These are phyloP conservation scores for Pyrgilauda ruficollis DNA, from an alignment of 2,113 vertebrate species.

Conservation along the genomic window DNA sequence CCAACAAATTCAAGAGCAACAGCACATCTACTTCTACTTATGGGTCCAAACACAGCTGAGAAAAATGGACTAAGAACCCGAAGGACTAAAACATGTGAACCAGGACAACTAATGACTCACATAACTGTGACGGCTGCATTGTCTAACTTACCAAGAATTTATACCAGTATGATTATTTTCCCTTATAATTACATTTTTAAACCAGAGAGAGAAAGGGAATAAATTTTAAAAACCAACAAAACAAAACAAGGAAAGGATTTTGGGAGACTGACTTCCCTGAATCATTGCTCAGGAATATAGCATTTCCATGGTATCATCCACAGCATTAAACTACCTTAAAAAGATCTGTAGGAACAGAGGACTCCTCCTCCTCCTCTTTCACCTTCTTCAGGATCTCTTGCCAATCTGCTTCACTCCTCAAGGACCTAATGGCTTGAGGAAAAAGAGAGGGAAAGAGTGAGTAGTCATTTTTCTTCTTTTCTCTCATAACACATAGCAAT, in stretches of 20 bases:
- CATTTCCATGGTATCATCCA: not conserved
- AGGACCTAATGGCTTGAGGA: conserved; percentile 79
- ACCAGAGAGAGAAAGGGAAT: not conserved
- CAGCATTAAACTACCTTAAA: conserved; percentile 79
- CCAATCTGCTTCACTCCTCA: conserved; percentile 88
- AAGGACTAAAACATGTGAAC: not conserved
- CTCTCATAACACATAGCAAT: not conserved
- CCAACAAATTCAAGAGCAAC: not conserved
- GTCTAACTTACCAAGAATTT: not conserved
- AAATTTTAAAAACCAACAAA: not conserved
- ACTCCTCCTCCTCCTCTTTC: conserved; percentile 81
- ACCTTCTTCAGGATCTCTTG: conserved; percentile 84
- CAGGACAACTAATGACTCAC: not conserved
- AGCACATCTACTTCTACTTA: not conserved
- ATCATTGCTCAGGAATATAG: not conserved
- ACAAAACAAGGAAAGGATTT: not conserved
- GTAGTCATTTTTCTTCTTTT: not conserved
- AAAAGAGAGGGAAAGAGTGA: conserved; percentile 13
- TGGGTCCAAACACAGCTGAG: not conserved
- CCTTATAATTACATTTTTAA: not conserved
- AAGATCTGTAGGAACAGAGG: conserved; percentile 84
- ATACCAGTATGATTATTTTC: not conserved
- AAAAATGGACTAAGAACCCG: not conserved
- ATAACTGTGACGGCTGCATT: not conserved
- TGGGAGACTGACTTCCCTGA: not conserved